phyloP scores from a whole-genome alignment of 2,797 vertebrate species.

The Gorsachius magnificus region DNA sequence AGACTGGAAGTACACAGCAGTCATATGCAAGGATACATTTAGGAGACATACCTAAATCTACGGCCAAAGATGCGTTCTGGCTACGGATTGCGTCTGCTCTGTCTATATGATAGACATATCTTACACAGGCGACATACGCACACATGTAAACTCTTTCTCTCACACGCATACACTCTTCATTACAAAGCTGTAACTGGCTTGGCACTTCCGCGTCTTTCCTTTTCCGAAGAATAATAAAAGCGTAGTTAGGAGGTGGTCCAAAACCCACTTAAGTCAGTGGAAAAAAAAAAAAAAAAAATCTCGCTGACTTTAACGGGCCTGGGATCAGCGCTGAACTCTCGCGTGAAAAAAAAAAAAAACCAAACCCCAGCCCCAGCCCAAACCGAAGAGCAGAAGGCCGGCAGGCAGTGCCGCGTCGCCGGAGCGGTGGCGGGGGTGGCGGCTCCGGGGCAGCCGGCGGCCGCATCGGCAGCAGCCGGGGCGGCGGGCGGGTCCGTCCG shows the following conservation, averaged over 20 bases:
- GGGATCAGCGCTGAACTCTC: neutral
- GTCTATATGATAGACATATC: neutral
- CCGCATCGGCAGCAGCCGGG: neutral
- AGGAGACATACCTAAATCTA: neutral
- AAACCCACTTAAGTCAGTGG: neutral
- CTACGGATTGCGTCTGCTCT: neutral
- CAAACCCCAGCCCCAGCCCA: neutral
- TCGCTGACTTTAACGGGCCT: neutral
- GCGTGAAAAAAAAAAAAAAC: neutral
- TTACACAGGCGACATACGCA: neutral
- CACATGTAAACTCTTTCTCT: neutral
- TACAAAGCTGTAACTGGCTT: neutral
- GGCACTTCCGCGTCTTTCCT: neutral
- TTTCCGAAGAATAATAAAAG: constrained; percentile 7
- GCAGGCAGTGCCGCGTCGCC: rapidly evolving
- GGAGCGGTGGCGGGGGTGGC: neutral
- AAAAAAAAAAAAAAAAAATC: neutral
- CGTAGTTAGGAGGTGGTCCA: constrained; percentile 1
- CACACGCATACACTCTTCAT: neutral
- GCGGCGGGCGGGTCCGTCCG: rapidly evolving
- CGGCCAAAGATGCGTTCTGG: neutral
- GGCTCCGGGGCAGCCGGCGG: neutral
- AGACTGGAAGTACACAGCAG: neutral
- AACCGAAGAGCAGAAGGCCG: neutral
- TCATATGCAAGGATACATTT: neutral